Evolutionary conservation across 2,797 vertebrate genomes (phyloP), one percentile per base, ranked within the genome.

Genomic region (Pipistrellus pipistrellus): DNA sequence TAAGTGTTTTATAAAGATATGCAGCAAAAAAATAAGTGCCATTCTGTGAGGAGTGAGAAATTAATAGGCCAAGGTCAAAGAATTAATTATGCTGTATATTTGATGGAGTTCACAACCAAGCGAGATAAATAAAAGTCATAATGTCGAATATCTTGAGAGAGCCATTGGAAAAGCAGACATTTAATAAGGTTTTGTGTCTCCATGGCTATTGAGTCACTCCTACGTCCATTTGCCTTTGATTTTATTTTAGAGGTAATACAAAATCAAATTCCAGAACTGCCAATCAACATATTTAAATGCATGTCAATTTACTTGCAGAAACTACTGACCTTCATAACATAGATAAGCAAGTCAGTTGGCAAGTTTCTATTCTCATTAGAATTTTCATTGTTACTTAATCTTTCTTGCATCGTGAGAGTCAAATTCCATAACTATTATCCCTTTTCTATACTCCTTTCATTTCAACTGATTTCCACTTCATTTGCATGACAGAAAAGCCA

Each of bases 401-500:
- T 91, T 95, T 93, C 69, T 90, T 88, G 84, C 78, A 91, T 72
- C 35, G 51, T 86, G 85, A 92, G 81, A 96, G 46, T 85, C 77
- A 95, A 94, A 95, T 94, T 88, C 69, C 82, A n/a, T 48, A 85
- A 68, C 90, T 30, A 88, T 93, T 93, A 93, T 93, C 94, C 82
- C 30, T 89, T 93, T 86, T 93, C 82, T 94, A 51, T 84, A 81
- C 38, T 77, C 90, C 71, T 95, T 94, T 95, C 88, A 94, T 86
- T 87, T 96, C 89, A 91, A 48, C 69, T 25, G 78, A 94, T 94
- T 96, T 95, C 75, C 78, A 95, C 88, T 97, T 97, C 86, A 96
- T 95, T 93, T 93, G 78, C 75, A 85, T 90, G 96, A 95, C 93
- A 97, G 92, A 80, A 97, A 94, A 96, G 90, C 80, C 88, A 96